Evolutionary conservation across 2,888 invertebrate genomes (phyloP).

Genomic region (Calliopum simillimum): DNA sequence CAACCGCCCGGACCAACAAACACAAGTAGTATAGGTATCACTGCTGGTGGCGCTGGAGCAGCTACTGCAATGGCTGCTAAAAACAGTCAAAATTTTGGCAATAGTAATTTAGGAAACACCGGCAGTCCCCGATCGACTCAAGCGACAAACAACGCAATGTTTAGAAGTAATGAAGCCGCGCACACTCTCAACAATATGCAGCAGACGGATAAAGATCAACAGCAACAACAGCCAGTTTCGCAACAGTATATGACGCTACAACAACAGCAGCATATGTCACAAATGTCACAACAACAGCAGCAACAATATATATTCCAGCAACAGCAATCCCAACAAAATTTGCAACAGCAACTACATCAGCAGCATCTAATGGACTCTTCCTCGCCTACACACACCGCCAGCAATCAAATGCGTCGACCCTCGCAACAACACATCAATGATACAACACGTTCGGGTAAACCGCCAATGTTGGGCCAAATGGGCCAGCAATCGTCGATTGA

Average conservation of each 20-base stretch:
- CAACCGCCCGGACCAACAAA: conserved; percentile 58
- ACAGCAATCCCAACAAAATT: conserved; percentile 55
- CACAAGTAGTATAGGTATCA: conserved; percentile 48
- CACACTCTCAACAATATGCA: conserved; percentile 51
- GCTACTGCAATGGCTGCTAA: conserved; percentile 42
- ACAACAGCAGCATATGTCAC: conserved; percentile 51
- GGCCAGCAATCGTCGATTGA: conserved; percentile 80
- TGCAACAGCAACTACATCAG: conserved; percentile 7
- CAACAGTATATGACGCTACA: conserved; percentile 49
- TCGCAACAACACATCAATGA: conserved; percentile 54
- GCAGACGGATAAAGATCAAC: conserved; percentile 49
- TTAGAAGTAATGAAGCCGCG: conserved; percentile 57
- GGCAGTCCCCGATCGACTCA: conserved; percentile 41
- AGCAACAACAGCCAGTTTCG: conserved; percentile 51
- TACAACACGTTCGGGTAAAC: conserved; percentile 69
- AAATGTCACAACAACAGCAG: conserved; percentile 52
- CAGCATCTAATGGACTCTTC: conserved; percentile 35
- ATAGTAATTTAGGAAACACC: conserved; percentile 41
- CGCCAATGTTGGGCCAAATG: conserved; percentile 67
- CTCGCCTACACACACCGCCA: conserved; percentile 55
- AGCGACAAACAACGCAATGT: conserved; percentile 41
- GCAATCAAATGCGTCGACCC: conserved; percentile 53
- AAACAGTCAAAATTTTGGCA: conserved; percentile 42
- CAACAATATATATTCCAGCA: conserved; percentile 45
- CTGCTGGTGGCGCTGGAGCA: conserved; percentile 10